Evolutionary conservation across 2,797 vertebrate species (phyloP).

Genomic region (Tolypeutes matacus): DNA sequence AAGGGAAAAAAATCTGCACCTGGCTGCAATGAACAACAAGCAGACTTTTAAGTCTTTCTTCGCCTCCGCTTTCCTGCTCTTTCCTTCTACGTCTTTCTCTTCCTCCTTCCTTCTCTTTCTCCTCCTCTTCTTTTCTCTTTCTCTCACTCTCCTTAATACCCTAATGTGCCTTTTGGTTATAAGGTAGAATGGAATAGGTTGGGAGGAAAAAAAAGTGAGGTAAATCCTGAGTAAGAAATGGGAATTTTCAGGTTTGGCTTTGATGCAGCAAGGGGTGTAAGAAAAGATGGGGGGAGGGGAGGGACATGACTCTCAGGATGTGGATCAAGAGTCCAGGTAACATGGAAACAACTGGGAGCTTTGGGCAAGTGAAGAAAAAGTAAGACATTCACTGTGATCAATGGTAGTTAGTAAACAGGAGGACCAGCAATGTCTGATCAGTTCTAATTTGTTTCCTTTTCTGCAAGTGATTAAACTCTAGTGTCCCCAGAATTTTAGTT

Average conservation of each 20-base stretch:
- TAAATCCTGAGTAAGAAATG: neutral
- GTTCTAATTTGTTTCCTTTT: neutral
- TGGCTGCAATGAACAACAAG: neutral
- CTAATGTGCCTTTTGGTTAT: neutral
- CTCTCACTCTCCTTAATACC: neutral
- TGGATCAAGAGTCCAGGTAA: neutral
- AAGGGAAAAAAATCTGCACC: slow-evolving; percentile 36
- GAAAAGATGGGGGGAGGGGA: neutral
- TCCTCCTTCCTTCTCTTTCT: too few species aligned
- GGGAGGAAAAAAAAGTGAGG: neutral
- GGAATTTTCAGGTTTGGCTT: neutral
- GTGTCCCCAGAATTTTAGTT: neutral
- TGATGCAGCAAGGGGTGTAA: neutral
- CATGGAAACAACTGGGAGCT: neutral
- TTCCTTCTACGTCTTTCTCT: neutral
- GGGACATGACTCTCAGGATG: neutral
- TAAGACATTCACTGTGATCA: neutral
- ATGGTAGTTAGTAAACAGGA: neutral
- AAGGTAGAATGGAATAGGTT: neutral
- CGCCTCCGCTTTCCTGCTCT: neutral
- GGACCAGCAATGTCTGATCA: neutral
- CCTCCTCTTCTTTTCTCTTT: too few species aligned
- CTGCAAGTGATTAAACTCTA: neutral
- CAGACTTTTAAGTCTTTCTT: neutral
- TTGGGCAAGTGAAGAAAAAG: neutral